Percentiles rank a stretch among this genome's conserved stretches.
Evolutionary conservation across 2,797 vertebrate species (phyloP).

Genomic region (Anguilla obscura): DNA sequence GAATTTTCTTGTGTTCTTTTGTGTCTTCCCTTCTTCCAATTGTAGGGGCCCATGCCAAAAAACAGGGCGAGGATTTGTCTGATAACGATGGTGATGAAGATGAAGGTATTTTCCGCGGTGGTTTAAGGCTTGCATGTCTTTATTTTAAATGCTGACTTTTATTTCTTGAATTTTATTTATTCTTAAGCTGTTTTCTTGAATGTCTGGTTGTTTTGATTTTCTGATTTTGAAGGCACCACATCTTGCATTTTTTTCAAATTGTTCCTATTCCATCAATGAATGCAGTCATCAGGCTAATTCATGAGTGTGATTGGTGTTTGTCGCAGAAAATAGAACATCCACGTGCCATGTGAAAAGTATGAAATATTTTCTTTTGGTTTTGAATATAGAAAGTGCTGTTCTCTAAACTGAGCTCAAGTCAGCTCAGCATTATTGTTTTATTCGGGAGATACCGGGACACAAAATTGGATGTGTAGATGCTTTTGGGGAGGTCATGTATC

Average conservation of each 20-base stretch:
- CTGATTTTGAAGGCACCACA: constrained; percentile 37
- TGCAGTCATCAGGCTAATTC: constrained; percentile 35
- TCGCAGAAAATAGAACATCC: background rate
- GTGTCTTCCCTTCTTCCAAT: constrained; percentile 88
- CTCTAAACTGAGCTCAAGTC: constrained; percentile 37
- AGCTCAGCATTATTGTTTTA: constrained; percentile 23
- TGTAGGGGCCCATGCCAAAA: constrained; percentile 98
- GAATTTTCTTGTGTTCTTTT: constrained; percentile 84
- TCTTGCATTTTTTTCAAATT: constrained; percentile 14
- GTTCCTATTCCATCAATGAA: constrained; percentile 27
- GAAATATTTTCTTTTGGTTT: constrained; percentile 30
- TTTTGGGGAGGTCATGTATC: constrained; percentile 10
- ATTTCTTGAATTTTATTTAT: constrained; percentile 28
- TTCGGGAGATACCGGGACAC: background rate
- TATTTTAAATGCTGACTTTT: constrained; percentile 33
- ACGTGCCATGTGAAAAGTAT: constrained; percentile 32
- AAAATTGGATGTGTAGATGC: background rate
- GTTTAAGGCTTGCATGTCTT: constrained; percentile 78
- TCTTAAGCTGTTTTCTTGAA: constrained; percentile 23
- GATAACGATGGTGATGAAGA: constrained; percentile 99
- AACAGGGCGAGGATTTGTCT: constrained; percentile 99
- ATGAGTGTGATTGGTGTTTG: constrained; percentile 30
- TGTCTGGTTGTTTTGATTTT: constrained; percentile 14
- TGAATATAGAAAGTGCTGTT: constrained; percentile 35
- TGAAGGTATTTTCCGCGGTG: constrained; percentile 96